phyloP scores from a whole-genome alignment of 2,888 invertebrate species.

The Lycaena phlaeas region DNA sequence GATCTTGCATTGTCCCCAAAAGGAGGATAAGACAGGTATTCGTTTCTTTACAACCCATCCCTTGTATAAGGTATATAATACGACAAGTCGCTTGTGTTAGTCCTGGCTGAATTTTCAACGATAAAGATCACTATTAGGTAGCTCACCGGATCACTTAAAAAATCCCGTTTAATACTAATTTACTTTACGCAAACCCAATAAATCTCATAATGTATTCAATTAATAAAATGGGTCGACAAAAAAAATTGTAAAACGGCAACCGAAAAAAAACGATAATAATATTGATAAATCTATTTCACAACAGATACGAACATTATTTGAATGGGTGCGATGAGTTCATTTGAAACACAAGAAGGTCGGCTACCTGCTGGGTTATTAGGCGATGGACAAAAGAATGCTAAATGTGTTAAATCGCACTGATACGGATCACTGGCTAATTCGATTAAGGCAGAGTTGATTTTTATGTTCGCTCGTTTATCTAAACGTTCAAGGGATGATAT shows the following conservation, averaged over 20 bases:
- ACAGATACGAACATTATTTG: constrained; percentile 34
- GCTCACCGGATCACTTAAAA: too few species aligned
- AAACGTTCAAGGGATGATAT: constrained; percentile 41
- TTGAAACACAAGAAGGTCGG: constrained; percentile 41
- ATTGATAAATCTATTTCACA: constrained; percentile 11
- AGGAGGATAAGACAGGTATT: too few species aligned
- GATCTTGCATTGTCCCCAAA: too few species aligned
- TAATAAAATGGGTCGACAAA: constrained; percentile 3
- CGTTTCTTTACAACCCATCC: too few species aligned
- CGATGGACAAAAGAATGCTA: constrained; percentile 61
- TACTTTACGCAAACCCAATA: background rate
- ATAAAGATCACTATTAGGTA: too few species aligned
- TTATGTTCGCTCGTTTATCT: constrained; percentile 65
- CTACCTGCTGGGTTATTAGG: constrained; percentile 67
- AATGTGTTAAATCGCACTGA: constrained; percentile 68
- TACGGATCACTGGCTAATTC: constrained; percentile 65
- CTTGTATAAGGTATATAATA: too few species aligned
- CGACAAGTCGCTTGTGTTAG: too few species aligned
- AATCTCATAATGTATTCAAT: background rate
- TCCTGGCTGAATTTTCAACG: too few species aligned
- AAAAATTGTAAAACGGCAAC: constrained; percentile 8
- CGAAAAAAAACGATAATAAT: constrained; percentile 9
- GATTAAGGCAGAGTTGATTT: constrained; percentile 70
- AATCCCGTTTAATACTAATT: background rate
- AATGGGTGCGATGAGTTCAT: constrained; percentile 58